A percentile compares a stretch with the other conserved stretches of the same genome.
Evolutionary conservation across 2,888 invertebrate genomes (phyloP).

Genomic region (Tinea semifulvella): DNA sequence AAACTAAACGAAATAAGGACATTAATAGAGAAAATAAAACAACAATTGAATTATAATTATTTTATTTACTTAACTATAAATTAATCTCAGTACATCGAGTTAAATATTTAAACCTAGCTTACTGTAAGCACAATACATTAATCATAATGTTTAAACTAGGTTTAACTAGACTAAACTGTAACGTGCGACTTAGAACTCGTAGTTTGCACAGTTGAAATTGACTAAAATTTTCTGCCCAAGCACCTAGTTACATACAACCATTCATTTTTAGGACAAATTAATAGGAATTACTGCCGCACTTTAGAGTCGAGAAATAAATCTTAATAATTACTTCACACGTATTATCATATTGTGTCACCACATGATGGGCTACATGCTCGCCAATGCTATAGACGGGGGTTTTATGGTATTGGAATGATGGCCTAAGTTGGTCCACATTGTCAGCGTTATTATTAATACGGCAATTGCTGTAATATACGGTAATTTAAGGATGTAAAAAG

Average conservation of each 20-base stretch:
- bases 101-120: conserved; percentile 23
- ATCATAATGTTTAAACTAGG: neutral
- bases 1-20: too few species aligned
- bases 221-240: conserved; percentile 57
- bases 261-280: conserved; percentile 29
- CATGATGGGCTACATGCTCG: too few species aligned
- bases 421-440: too few species aligned
- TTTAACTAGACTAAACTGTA: neutral
- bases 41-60: neutral
- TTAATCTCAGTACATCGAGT: conserved; percentile 57
- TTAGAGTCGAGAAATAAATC: too few species aligned
- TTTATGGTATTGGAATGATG: too few species aligned
- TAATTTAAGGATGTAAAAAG: too few species aligned
- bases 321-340: too few species aligned
- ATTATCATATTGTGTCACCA: too few species aligned
- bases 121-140: conserved; percentile 6
- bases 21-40: neutral
- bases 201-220: conserved; percentile 49
- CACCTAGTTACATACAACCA: conserved; percentile 62
- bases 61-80: conserved; percentile 40
- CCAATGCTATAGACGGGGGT: too few species aligned
- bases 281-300: too few species aligned
- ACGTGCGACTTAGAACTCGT: conserved; percentile 1
- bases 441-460: too few species aligned
- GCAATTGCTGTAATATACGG: too few species aligned